Conservation (phyloP, 2,113 vertebrate genomes). For the Myiozetetes cayanensis region DNA sequence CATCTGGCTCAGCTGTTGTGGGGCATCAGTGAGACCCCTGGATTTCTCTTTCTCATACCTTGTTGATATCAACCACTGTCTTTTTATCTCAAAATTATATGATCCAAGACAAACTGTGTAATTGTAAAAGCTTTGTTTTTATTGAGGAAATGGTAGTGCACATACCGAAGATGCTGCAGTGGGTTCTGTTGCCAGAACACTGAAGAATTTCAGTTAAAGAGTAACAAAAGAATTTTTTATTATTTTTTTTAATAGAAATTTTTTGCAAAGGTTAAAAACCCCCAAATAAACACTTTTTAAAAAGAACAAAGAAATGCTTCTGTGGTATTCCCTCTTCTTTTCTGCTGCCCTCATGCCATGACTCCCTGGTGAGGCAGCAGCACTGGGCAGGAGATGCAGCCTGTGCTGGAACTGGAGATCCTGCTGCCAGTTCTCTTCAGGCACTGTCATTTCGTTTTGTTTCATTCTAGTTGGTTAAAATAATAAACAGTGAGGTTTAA, state of each 20-base stretch:
- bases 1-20: accelerated
- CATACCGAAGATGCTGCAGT: not conserved
- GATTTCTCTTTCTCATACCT: not conserved
- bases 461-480: not conserved
- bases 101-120: not conserved
- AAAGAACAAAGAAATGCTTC: not conserved
- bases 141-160: not conserved
- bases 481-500: not conserved
- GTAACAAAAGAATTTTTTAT: not conserved
- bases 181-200: not conserved
- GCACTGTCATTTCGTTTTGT: not conserved
- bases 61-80: not conserved
- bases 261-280: not conserved
- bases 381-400: not conserved
- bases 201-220: not conserved
- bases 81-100: not conserved
- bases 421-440: not conserved
- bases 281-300: not conserved
- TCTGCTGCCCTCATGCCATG: accelerated
- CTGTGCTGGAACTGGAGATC: accelerated
- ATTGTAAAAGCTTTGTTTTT: not conserved
- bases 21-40: not conserved
- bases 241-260: not conserved
- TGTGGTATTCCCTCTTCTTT: not conserved
- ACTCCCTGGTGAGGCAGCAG: not conserved